Percentiles rank a stretch among this genome's conserved stretches.
Conservation (phyloP, 2,888 invertebrate species). For the Acleris emargana region DNA sequence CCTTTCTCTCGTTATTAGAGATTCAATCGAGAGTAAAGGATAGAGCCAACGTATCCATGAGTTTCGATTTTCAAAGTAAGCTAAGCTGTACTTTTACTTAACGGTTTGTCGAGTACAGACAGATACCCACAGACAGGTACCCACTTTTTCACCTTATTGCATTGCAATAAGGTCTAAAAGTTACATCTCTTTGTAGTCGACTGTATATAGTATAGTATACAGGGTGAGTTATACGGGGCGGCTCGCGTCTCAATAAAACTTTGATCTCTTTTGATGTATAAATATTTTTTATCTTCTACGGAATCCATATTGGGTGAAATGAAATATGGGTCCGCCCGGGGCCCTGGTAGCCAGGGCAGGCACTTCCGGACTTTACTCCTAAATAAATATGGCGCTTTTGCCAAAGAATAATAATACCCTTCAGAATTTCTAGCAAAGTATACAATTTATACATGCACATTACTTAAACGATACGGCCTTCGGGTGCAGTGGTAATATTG, state of each 20-base stretch:
- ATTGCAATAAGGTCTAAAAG: too few relatives aligned
- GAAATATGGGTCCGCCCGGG: slow-evolving; percentile 53
- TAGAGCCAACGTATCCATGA: too few relatives aligned
- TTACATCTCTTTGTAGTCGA: too few relatives aligned
- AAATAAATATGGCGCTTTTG: background rate
- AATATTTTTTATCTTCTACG: slow-evolving; percentile 68
- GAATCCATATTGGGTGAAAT: slow-evolving; percentile 68
- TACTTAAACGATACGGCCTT: too few relatives aligned
- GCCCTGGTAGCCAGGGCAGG: background rate
- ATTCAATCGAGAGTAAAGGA: too few relatives aligned
- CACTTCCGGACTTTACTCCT: slow-evolving; percentile 1
- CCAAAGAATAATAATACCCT: background rate
- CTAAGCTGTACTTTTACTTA: too few relatives aligned
- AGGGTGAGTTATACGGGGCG: slow-evolving; percentile 24
- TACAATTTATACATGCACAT: too few relatives aligned
- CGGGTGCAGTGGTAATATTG: too few relatives aligned
- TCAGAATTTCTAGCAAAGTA: background rate
- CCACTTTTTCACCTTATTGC: too few relatives aligned
- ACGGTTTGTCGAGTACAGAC: background rate
- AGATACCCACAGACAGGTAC: too few relatives aligned
- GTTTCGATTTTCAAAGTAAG: too few relatives aligned
- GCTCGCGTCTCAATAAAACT: slow-evolving; percentile 56
- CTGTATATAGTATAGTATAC: slow-evolving; percentile 8
- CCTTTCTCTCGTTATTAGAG: too few relatives aligned
- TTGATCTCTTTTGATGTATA: slow-evolving; percentile 76